Conservation (phyloP, 2,888 invertebrate genomes). For the Synanthedon tipuliformis region DNA sequence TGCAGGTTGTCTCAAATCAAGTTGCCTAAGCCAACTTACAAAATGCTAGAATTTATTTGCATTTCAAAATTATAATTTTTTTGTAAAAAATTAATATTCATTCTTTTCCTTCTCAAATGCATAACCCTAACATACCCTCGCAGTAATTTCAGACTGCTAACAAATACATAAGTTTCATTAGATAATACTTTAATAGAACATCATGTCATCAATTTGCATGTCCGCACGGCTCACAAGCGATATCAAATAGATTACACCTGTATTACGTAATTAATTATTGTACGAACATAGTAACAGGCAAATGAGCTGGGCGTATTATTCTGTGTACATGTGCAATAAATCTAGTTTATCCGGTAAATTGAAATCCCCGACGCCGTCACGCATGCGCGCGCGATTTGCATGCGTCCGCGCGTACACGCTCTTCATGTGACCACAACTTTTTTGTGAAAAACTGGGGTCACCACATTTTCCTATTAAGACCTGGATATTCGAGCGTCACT, state of each 20-base stretch:
- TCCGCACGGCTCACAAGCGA: too few species aligned
- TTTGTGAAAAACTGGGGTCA: background rate
- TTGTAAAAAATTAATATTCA: background rate
- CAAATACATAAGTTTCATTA: background rate
- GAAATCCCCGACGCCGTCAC: conserved; percentile 11
- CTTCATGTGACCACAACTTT: conserved; percentile 12
- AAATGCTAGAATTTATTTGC: too few species aligned
- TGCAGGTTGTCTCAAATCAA: too few species aligned
- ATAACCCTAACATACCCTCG: background rate
- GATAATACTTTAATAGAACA: too few species aligned
- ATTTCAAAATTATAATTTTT: background rate
- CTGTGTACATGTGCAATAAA: conserved; percentile 10
- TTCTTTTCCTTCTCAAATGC: background rate
- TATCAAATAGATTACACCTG: background rate
- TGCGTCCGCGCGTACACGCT: conserved; percentile 5
- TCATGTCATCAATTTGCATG: too few species aligned
- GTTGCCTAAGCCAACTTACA: too few species aligned
- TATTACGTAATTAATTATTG: background rate
- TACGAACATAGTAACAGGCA: background rate
- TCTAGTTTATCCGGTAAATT: conserved; percentile 6
- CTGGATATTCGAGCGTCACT: too few species aligned
- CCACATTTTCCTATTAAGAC: too few species aligned
- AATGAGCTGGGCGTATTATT: background rate
- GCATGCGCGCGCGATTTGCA: conserved; percentile 14
- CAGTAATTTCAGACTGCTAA: background rate